phyloP scores from a whole-genome alignment of 2,797 vertebrate species.

The Esox lucius region DNA sequence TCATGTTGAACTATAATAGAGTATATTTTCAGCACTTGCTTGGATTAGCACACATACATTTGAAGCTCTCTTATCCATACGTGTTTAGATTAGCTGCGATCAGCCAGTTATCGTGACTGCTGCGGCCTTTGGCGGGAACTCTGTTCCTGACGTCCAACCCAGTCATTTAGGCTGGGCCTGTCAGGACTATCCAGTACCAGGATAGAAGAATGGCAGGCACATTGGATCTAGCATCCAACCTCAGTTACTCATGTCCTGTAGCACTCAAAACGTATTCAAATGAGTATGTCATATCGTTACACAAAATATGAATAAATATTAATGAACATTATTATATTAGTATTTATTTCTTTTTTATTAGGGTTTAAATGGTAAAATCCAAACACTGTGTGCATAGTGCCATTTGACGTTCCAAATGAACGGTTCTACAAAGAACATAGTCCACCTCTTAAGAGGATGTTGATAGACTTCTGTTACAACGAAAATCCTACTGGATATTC shows the following conservation, averaged over 20 bases:
- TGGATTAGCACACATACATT: slow-evolving; percentile 49
- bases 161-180: slow-evolving; percentile 57
- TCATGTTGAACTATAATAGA: slow-evolving; percentile 43
- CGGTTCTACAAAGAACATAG: too few relatives aligned
- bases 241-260: too few relatives aligned
- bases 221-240: slow-evolving; percentile 24
- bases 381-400: too few relatives aligned
- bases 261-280: too few relatives aligned
- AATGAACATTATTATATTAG: slow-evolving; percentile 1
- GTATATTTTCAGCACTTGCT: slow-evolving; percentile 27
- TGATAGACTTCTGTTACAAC: too few relatives aligned
- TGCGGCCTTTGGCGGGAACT: slow-evolving; percentile 57
- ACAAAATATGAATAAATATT: neutral
- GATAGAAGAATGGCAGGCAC: slow-evolving; percentile 49
- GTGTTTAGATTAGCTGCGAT: slow-evolving; percentile 64
- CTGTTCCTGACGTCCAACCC: slow-evolving; percentile 65
- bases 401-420: too few relatives aligned
- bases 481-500: too few relatives aligned
- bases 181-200: slow-evolving; percentile 27
- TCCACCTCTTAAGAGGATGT: too few relatives aligned
- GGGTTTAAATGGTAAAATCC: too few relatives aligned
- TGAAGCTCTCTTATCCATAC: slow-evolving; percentile 64
- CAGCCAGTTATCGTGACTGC: slow-evolving; percentile 64
- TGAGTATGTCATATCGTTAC: neutral
- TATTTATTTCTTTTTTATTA: neutral